These are phyloP conservation scores for Silurus asotus DNA, from an alignment of 2,113 vertebrate species.

Conservation along the genomic window DNA sequence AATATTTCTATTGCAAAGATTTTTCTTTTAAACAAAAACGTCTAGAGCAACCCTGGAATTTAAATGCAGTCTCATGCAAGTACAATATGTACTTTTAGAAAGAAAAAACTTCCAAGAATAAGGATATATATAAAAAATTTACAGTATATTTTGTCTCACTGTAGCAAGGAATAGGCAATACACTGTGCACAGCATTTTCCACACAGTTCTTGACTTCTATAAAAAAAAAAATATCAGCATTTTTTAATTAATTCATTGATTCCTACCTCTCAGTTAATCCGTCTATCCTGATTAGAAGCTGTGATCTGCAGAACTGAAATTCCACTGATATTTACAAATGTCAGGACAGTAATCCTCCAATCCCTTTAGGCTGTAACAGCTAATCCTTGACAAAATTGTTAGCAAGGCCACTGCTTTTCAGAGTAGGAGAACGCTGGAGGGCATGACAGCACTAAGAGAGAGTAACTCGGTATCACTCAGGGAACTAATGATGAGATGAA, in stretches of 20 bases:
- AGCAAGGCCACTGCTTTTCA: conserved; percentile 35
- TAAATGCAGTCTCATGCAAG: neutral
- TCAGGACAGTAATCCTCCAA: conserved; percentile 68
- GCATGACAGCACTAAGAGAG: conserved; percentile 7
- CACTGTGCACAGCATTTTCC: conserved; percentile 47
- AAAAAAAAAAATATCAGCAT: conserved; percentile 42
- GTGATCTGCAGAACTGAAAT: conserved; percentile 68
- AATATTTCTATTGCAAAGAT: neutral
- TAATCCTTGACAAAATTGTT: conserved; percentile 67
- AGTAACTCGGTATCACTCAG: conserved; percentile 4
- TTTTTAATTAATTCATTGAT: conserved; percentile 56
- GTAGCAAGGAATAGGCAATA: conserved; percentile 42
- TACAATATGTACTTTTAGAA: neutral
- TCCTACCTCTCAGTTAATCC: conserved; percentile 59
- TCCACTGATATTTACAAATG: conserved; percentile 73
- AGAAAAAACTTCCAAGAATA: conserved; percentile 38
- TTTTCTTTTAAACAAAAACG: neutral
- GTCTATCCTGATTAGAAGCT: conserved; percentile 58
- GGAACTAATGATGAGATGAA: conserved; percentile 27
- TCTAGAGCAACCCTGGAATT: neutral
- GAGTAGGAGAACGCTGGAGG: conserved; percentile 10
- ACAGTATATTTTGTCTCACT: conserved; percentile 34
- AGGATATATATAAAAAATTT: conserved; percentile 17
- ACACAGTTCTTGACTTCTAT: conserved; percentile 14
- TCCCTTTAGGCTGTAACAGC: conserved; percentile 71